Evolutionary conservation across 2,113 vertebrate genomes (phyloP).

Genomic region (Mungos mungo): DNA sequence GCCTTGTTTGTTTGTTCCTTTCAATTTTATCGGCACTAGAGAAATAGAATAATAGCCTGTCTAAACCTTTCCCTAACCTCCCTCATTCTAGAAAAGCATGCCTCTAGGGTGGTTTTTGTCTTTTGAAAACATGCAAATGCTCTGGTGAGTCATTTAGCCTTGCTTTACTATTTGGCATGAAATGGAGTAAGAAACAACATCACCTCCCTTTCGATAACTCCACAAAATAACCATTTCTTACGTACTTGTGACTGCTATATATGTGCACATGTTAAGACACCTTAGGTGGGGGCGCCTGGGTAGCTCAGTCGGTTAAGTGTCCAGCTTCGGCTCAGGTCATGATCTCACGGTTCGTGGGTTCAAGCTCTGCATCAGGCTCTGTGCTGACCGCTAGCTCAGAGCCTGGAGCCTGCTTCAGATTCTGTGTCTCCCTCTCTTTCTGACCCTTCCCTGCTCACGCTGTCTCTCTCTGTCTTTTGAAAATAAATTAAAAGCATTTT

Average conservation of each 20-base stretch:
- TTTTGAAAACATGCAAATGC: slow-evolving; percentile 42
- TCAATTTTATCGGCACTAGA: neutral
- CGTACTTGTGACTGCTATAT: neutral
- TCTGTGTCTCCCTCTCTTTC: too few relatives aligned
- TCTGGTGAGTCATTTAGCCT: slow-evolving; percentile 8
- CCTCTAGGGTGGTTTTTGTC: neutral
- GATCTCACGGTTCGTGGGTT: too few relatives aligned
- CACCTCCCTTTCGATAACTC: neutral
- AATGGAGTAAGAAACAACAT: neutral
- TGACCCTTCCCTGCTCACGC: too few relatives aligned
- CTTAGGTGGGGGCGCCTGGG: neutral
- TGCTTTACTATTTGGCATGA: slow-evolving; percentile 18
- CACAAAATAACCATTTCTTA: slow-evolving; percentile 7
- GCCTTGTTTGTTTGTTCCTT: slow-evolving; percentile 9
- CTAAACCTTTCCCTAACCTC: neutral
- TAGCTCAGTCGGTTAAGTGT: too few relatives aligned
- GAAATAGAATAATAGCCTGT: neutral
- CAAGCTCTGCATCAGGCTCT: too few relatives aligned
- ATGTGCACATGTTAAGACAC: neutral
- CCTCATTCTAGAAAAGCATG: neutral
- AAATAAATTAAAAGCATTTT: too few relatives aligned
- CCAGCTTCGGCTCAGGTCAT: too few relatives aligned
- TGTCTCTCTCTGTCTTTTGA: too few relatives aligned
- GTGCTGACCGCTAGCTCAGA: too few relatives aligned
- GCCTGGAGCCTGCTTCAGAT: too few relatives aligned